Conservation (phyloP, 2,888 invertebrate species). For the Clanis bilineata region DNA sequence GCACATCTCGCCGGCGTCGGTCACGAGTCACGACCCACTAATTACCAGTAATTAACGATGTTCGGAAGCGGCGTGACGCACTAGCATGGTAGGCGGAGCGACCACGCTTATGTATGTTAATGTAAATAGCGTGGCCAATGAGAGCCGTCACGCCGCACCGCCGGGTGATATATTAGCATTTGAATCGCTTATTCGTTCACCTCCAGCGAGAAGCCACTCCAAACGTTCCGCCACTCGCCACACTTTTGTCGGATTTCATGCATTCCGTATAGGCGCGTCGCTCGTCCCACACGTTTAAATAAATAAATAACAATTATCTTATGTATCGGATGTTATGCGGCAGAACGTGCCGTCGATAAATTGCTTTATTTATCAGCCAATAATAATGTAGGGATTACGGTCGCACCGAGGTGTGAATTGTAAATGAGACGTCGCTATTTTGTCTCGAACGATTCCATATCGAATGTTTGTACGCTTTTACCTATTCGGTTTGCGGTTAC, state of each 20-base stretch:
- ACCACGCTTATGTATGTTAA: conserved; percentile 71
- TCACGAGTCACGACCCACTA: conserved; percentile 74
- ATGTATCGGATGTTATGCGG: conserved; percentile 42
- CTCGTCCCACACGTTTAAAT: conserved; percentile 60
- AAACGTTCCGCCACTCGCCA: conserved; percentile 38
- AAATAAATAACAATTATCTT: conserved; percentile 60
- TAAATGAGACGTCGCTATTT: conserved; percentile 47
- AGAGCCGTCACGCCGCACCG: conserved; percentile 68
- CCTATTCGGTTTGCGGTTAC: conserved; percentile 12
- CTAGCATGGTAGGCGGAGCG: conserved; percentile 65
- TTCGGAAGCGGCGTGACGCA: conserved; percentile 70
- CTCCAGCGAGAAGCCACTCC: conserved; percentile 45
- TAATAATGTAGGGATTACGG: conserved; percentile 49
- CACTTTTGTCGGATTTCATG: conserved; percentile 64
- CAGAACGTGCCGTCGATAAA: conserved; percentile 54
- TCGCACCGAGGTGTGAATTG: conserved; percentile 48
- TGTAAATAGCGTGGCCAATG: conserved; percentile 76
- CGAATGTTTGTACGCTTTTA: conserved; percentile 15
- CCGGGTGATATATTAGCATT: conserved; percentile 81
- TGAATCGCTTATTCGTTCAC: conserved; percentile 75
- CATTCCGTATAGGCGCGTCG: conserved; percentile 54
- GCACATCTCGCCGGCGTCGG: conserved; percentile 28
- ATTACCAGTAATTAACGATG: conserved; percentile 74
- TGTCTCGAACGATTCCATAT: conserved; percentile 32
- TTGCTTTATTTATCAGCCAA: conserved; percentile 54